These are phyloP conservation scores for Streptopelia turtur DNA, from an alignment of 2,797 vertebrate genomes.

Conservation along the genomic window DNA sequence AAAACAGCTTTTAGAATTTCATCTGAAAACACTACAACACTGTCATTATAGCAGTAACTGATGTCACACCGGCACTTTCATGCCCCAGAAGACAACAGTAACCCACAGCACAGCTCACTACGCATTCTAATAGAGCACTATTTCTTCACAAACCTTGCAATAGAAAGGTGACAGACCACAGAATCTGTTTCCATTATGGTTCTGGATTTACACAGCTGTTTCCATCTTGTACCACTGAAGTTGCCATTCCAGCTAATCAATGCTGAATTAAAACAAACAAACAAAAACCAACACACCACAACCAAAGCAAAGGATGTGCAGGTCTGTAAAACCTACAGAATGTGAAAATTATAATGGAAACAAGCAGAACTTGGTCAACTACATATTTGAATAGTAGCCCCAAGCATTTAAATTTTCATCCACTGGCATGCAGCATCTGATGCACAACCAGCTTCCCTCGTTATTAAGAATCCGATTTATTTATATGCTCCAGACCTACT, in stretches of 20 bases:
- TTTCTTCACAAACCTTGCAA: background rate
- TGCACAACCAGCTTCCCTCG: background rate
- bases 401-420: background rate
- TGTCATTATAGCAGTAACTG: background rate
- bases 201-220: background rate
- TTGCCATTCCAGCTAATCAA: background rate
- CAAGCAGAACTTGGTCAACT: background rate
- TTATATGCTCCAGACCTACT: background rate
- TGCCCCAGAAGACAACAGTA: background rate
- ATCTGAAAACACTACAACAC: background rate
- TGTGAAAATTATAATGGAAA: background rate
- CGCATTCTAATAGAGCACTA: background rate
- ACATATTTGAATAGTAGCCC: background rate
- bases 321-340: background rate
- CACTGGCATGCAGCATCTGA: background rate
- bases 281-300: background rate
- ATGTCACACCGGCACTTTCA: background rate
- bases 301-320: background rate
- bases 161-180: background rate
- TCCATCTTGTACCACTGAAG: background rate
- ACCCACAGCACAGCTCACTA: background rate
- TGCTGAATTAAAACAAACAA: background rate
- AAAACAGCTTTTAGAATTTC: background rate
- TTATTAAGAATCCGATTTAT: background rate
- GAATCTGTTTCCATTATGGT: background rate